Base-by-base conservation (phyloP, 1,140 invertebrate genomes). In the Oppia nitens region DNA sequence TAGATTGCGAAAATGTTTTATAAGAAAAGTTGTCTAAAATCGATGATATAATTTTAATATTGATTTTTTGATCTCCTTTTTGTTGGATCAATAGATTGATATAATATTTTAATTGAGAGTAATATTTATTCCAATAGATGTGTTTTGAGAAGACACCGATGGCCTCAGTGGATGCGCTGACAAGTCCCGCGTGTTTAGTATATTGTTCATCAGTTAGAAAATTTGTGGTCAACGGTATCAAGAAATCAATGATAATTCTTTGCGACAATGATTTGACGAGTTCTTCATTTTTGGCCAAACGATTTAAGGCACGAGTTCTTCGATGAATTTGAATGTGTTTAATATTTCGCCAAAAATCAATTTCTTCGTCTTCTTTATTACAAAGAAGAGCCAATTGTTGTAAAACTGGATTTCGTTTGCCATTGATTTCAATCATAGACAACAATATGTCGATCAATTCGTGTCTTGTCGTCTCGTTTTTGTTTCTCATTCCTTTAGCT, bases 281-380 rank as follows among this genome's bases (percentile, higher is more conserved):
- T 29, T 77, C 78, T 64, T 76, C 79, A 47, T 55, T 47, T 24
- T 65, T 64, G n/a, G 65, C 64, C 55, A 76, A 68, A 27, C 71
- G 84, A 6, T 81, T 68, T 23, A 94, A 67, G 0, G 87, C 89
- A 65, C 84, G 77, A 0, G 83, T 80, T 68, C 84, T 81, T 64
- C 88, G 77, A 67, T 92, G 85, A 17, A 82, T 72, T 71, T 78
- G 77, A 52, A 78, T 75, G 74, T 97, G 92, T 32, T 80, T 78
- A 64, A 92, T 83, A 67, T 94, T 96, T 64, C 92, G 85, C 68
- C 93, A 97, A 74, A 96, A 93, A 71, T 96, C 90, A 0, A 86
- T 80, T 69, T 97, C 91, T 0, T 75, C 70, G 69, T 96, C 87
- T 32, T 74, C 73, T 65, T 80, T 78, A 68, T 86, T 82, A 0